phyloP scores from a whole-genome alignment of 2,888 invertebrate genomes.

The Erebia ligea region DNA sequence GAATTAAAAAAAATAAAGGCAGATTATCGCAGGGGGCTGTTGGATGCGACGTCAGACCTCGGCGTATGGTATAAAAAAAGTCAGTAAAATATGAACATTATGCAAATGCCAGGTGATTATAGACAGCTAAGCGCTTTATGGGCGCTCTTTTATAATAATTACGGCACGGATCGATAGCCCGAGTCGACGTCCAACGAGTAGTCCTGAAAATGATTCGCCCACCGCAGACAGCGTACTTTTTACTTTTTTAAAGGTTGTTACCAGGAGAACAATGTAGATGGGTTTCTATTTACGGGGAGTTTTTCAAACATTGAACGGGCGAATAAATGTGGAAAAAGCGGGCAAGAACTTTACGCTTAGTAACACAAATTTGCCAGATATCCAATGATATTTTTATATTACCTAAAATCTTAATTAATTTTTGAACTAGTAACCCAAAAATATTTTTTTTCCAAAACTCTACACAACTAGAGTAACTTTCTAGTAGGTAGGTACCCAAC shows the following conservation, averaged over 20 bases:
- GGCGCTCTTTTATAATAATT: constrained; percentile 56
- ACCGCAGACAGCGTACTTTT: constrained; percentile 39
- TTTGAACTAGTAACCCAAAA: too few species aligned
- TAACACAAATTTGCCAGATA: not conserved
- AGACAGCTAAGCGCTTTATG: constrained; percentile 38
- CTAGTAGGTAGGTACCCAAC: too few species aligned
- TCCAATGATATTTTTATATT: too few species aligned
- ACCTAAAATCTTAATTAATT: too few species aligned
- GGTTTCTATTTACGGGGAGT: constrained; percentile 33
- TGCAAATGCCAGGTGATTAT: constrained; percentile 31
- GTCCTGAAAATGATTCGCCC: constrained; percentile 46
- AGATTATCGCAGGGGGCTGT: not conserved
- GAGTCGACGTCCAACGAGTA: constrained; percentile 44
- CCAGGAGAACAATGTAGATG: constrained; percentile 34
- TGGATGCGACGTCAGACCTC: too few species aligned
- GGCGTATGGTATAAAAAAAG: not conserved
- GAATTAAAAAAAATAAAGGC: too few species aligned
- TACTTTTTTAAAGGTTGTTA: constrained; percentile 36
- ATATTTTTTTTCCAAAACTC: too few species aligned
- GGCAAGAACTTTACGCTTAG: not conserved
- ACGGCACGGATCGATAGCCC: constrained; percentile 50
- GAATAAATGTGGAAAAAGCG: constrained; percentile 25
- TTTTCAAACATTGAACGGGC: constrained; percentile 32
- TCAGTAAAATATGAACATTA: constrained; percentile 24
- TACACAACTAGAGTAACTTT: too few species aligned